Evolutionary conservation across 2,113 vertebrate genomes (phyloP), one percentile per base, ranked within the genome.

Genomic region (Anseranas semipalmata): DNA sequence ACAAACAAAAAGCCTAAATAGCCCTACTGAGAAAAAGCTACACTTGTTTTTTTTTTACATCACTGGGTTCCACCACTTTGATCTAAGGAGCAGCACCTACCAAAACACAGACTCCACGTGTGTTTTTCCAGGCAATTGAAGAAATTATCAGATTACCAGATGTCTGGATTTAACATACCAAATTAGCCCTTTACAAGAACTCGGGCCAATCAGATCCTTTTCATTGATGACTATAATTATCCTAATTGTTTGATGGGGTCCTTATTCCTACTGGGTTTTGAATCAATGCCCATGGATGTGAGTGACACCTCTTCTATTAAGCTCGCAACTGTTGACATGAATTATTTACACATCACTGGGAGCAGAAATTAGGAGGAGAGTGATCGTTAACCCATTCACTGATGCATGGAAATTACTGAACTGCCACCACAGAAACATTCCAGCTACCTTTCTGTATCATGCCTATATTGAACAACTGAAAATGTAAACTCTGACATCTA

Each of bases 121-220:
- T 75, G 46, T 88, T 96, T 96, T 97, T 92, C 87, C 95, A 97
- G 82, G 77, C 81, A 87, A 65, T 63, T 73, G 65, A 96, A 90
- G 59, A 68, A 72, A 85, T 87, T 91, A 96, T 55, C 73, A 89
- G 91, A 96, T 94, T 77, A 94, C 59, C 67, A 87, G 67, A 56
- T 78, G 53, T 82, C 89, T 96, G 91, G 62, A 96, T 89, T 95
- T 97, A 91, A 92, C 35, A 56, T 90, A 95, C 35, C 82, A 94
- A 91, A 93, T 87, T 27, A 85, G 86, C 55, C 74, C 72, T 85
- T 65, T 67, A 50, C 18, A 93, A 70, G 48, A 84, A 62, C 27
- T 68, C 10, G n/a, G 37, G n/a, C 52, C 4, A 52, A 46, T 52
- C n/a, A 52, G 48, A 66, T 50, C 27, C 28, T 94, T 89, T 66